Evolutionary conservation across 2,797 vertebrate genomes (phyloP), one percentile per base, ranked within the genome.

Genomic region (Amazona finschi): DNA sequence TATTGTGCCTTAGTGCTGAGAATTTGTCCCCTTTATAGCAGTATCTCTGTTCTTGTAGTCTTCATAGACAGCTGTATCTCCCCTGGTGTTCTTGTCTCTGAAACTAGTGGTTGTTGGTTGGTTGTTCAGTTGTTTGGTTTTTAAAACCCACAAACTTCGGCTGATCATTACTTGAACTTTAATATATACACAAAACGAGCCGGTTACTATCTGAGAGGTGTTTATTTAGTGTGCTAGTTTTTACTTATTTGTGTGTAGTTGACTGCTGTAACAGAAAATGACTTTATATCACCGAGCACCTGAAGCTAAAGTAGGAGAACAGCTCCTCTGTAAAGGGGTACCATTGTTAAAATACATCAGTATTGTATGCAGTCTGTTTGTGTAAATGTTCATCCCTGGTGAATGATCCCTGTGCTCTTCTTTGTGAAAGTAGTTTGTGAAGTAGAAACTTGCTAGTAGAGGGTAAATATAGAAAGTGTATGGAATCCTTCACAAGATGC

Each of bases 1-100:
- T 94, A 75, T 95, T 3, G 96, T 97, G 96, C 96, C 96, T 97
- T 97, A 95, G 95, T 96, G 94, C 89, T 90, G 76, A 96, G 89
- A 76, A 58, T 74, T 89, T 55, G 60, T 89, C 91, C 85, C 75
- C 5, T 64, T 87, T 44, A 10, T 89, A 8, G 62, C 1, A 30
- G 36, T 73, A 13, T 57, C 28, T 25, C 55, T 66, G 62, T 83
- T 71, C 74, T 17, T 39, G 57, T 94, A 79, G 74, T 67, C 69
- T 62, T 81, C 21, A 12, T 9, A 75, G 89, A 30, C 41, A 16
- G 11, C 30, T 15, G 49, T 50, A 36, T 27, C 79, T 66, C 46
- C 57, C 38, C 22, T 11, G 1, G 50, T 50, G 90, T n/a, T 90
- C 53, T 73, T 31, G 85, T 95, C 90, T 90, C 62, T 80, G 44